These are phyloP conservation scores for Anthopleura sola DNA, from an alignment of 64 coral and sea anemone genomes.

Conservation along the genomic window DNA sequence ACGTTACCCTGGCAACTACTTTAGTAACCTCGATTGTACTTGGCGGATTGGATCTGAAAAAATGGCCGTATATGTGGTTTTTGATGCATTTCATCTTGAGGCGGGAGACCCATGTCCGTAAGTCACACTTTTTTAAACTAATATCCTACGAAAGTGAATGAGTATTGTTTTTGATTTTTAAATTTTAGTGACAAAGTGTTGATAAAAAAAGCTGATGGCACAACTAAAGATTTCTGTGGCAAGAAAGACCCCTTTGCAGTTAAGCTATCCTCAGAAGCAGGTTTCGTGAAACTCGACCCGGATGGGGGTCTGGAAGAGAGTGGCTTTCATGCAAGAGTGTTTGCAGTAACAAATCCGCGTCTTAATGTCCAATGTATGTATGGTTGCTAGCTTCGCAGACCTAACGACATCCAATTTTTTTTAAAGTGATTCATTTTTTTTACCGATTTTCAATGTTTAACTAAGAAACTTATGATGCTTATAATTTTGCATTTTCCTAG, in stretches of 20 bases:
- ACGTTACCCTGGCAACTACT: slow-evolving; percentile 17
- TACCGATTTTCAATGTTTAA: no score
- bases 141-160: background rate
- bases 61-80: background rate
- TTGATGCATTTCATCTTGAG: background rate
- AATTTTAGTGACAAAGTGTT: background rate
- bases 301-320: slow-evolving; percentile 19
- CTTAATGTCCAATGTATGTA: background rate
- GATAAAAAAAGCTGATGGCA: background rate
- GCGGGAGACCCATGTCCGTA: background rate
- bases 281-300: background rate
- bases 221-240: background rate
- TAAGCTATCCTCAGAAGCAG: background rate
- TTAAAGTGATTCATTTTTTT: no score
- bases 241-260: slow-evolving; percentile 15
- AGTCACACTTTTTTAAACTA: background rate
- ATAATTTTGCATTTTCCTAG: no score
- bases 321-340: slow-evolving; percentile 14
- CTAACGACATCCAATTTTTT: no score
- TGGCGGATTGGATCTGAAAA: background rate
- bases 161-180: background rate
- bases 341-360: background rate
- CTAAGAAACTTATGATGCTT: no score
- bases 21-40: slow-evolving; percentile 10
- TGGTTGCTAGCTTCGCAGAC: background rate